Evolutionary conservation across 2,888 invertebrate genomes (phyloP), one percentile per base, ranked within the genome.

Genomic region (Antheraea yamamai): DNA sequence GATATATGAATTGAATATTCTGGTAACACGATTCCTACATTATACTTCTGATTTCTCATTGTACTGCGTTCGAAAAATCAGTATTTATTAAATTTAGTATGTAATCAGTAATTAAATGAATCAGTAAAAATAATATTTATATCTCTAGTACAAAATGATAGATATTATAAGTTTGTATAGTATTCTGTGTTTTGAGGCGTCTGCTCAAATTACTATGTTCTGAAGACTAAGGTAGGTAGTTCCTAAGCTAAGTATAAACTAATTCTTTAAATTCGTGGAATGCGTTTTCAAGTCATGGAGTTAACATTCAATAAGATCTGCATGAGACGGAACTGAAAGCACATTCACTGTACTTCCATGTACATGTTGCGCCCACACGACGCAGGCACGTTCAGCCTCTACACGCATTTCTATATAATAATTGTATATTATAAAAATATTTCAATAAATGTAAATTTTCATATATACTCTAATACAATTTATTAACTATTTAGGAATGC

Each of bases 231-330:
- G 1, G 4, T 1, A 26, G 39, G 72, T 74, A 66, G 8, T 55
- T 74, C 55, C 26, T 74, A 74, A 18, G 39, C 77, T 79, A 78
- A 77, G 73, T 78, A 79, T 79, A 74, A 73, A 66, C 26, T 75
- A 80, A 78, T 74, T 79, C 73, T 74, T 81, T 84, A 85, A 84
- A 88, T 87, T 89, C 85, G 83, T 87, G 93, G 93, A 93, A 93
- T 93, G 93, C 81, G 81, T 85, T 81, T 81, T 78, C 84, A 93
- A 93, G 93, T 93, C 91, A 93, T 93, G 93, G 93, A 93, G 92
- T 84, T 77, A 66, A 70, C 23, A 61, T 61, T 61, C 4, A 23
- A 12, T 23, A 61, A 1, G 23, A 61, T 23, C n/a, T 64, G 61
- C 58, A 26, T 30, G 30, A 26, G 35, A 51, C 6, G 26, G 55